Base-by-base conservation (phyloP, 2,888 invertebrate species). In the Tolmerus cingulatus region DNA sequence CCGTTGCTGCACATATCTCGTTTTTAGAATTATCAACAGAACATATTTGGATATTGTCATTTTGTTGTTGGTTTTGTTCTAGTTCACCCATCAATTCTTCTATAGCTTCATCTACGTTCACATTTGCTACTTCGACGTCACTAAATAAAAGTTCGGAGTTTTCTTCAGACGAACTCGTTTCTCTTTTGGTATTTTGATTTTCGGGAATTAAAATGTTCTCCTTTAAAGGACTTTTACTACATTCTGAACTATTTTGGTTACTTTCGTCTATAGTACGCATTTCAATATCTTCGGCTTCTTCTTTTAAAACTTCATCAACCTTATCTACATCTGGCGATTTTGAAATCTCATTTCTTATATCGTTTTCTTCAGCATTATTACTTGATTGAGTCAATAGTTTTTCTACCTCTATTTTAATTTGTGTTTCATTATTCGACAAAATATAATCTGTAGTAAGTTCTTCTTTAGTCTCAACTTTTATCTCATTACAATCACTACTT, bases 51-150 rank as follows among this genome's bases (percentile, higher is more conserved):
- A 34, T 7, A 34, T 43, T 12, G 12, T 12, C 12, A 7, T 43
- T 43, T 43, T 43, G 2, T 16, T 46, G 51, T 3, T n/a, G n/a
- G n/a, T 46, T 46, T 46, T 4, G 12, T 4, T 46, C 43, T 46
- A 14, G 16, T 46, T 46, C 43, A 5, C 86, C 81, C 3, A 74
- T 74, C 23, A 91, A 87, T 43, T 90, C 90, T 1, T 90, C 89
- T 0, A 90, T 90, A 88, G 91, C 91, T 82, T 90, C 90, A 74
- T 91, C 89, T 27, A 91, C 90, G 88, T 92, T 90, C 8, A 89
- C 84, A n/a, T 89, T 87, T 7, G 89, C 89, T 23, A 82, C 23
- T 46, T 87, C 87, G 57, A 14, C 30, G 19, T 85, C 85, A 23
- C 66, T 85, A 27, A 85, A 85, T 40, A 74, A 14, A 19, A 27